Percentiles rank a stretch among this genome's conserved stretches.
Conservation (phyloP, 2,888 invertebrate species). For the Rosalia funebris region DNA sequence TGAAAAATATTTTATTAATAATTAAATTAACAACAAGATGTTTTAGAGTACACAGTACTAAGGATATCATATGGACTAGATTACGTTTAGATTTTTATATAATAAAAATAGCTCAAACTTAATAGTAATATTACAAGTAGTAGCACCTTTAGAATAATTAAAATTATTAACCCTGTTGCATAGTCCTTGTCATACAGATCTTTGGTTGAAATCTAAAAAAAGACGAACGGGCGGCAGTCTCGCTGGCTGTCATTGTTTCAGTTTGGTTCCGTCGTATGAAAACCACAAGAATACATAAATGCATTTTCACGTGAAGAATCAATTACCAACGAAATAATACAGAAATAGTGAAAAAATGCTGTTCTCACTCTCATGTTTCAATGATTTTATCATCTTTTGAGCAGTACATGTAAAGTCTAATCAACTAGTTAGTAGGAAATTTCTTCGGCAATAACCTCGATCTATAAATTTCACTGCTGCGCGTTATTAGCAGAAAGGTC, state of each 20-base stretch:
- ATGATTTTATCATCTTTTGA: no score
- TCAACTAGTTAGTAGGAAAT: no score
- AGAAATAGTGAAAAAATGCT: no score
- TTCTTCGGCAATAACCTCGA: no score
- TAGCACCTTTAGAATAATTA: constrained; percentile 10
- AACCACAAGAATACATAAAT: no score
- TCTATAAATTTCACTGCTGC: constrained; percentile 36
- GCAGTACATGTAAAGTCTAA: no score
- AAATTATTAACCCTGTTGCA: constrained; percentile 27
- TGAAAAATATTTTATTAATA: constrained; percentile 43
- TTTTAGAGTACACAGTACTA: constrained; percentile 47
- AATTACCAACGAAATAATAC: no score
- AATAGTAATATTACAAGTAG: constrained; percentile 17
- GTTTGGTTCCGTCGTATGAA: no score
- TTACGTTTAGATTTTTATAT: constrained; percentile 40
- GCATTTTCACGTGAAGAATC: neutral
- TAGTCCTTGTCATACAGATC: constrained; percentile 34
- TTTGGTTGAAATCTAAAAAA: constrained; percentile 48
- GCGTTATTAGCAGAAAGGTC: constrained; percentile 41
- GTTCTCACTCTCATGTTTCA: no score
- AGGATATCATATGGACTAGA: constrained; percentile 49
- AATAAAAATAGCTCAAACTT: constrained; percentile 33
- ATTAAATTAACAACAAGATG: constrained; percentile 45
- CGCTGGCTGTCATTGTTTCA: no score
- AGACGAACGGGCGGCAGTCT: no score